Percentiles rank a stretch among this genome's conserved stretches.
Conservation (phyloP, 2,888 invertebrate species). For the Catocala nupta region DNA sequence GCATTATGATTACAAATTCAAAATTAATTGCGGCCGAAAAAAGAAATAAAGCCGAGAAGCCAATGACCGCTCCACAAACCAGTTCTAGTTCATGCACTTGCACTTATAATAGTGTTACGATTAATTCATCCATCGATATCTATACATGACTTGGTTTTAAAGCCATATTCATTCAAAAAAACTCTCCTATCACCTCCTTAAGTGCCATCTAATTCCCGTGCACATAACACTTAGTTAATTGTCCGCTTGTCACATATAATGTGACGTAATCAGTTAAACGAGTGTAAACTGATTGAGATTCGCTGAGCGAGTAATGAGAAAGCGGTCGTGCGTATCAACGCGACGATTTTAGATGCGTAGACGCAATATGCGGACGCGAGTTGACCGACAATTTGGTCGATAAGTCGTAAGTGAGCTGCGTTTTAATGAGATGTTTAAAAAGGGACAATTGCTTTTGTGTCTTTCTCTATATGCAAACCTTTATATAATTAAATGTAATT, state of each 20-base stretch:
- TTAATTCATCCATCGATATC: conserved; percentile 24
- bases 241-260: conserved; percentile 22
- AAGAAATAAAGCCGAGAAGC: neutral
- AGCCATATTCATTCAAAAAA: conserved; percentile 31
- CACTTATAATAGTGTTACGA: conserved; percentile 3
- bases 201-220: conserved; percentile 33
- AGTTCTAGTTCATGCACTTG: conserved; percentile 15
- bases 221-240: conserved; percentile 42
- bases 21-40: neutral
- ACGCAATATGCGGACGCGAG: conserved; percentile 37
- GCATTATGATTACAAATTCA: no score
- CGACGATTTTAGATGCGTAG: conserved; percentile 42
- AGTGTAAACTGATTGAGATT: conserved; percentile 50
- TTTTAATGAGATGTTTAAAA: conserved; percentile 16
- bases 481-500: no score
- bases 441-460: neutral
- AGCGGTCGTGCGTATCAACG: conserved; percentile 41
- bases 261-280: conserved; percentile 17
- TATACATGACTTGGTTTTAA: conserved; percentile 30
- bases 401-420: conserved; percentile 12
- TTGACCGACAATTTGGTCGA: conserved; percentile 30
- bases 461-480: no score
- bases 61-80: conserved; percentile 10
- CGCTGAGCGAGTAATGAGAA: conserved; percentile 53
- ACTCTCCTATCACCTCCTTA: conserved; percentile 25